A percentile compares a stretch with the other conserved stretches of the same genome.
These are phyloP conservation scores for Neofelis nebulosa DNA, from an alignment of 2,113 vertebrate species.

Conservation along the genomic window DNA sequence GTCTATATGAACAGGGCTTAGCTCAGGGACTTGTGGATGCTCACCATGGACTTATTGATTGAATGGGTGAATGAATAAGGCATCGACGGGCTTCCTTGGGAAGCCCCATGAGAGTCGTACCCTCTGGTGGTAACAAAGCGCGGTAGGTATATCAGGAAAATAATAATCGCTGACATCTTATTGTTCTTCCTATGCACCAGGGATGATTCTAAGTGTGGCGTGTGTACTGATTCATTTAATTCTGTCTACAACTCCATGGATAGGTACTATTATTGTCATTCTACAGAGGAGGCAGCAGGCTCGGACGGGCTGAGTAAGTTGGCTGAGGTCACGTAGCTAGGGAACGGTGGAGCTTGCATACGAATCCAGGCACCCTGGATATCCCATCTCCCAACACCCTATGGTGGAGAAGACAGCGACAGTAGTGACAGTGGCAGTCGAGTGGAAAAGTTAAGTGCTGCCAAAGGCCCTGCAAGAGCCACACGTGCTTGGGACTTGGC, in stretches of 20 bases:
- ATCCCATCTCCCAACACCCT: neutral
- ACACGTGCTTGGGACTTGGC: neutral
- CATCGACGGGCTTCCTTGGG: neutral
- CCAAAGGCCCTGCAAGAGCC: neutral
- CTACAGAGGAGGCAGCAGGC: neutral
- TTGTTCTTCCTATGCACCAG: neutral
- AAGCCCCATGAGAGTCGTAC: neutral
- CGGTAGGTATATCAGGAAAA: conserved; percentile 13
- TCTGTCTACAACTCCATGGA: neutral
- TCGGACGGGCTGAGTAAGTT: neutral
- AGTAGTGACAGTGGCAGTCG: neutral
- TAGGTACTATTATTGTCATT: neutral
- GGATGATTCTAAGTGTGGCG: neutral
- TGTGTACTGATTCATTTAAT: conserved; percentile 8
- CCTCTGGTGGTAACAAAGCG: conserved; percentile 30
- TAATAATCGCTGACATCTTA: conserved; percentile 26
- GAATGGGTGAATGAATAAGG: conserved; percentile 25
- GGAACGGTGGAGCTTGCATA: conserved; percentile 8
- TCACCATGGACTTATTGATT: conserved; percentile 26
- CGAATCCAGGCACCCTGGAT: neutral
- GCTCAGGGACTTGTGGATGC: neutral
- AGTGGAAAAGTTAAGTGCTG: neutral
- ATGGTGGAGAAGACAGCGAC: neutral
- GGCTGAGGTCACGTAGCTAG: neutral
- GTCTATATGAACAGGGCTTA: conserved; percentile 24